These are phyloP conservation scores for Austrolebias charrua DNA, from an alignment of 2,797 vertebrate genomes.

Conservation along the genomic window DNA sequence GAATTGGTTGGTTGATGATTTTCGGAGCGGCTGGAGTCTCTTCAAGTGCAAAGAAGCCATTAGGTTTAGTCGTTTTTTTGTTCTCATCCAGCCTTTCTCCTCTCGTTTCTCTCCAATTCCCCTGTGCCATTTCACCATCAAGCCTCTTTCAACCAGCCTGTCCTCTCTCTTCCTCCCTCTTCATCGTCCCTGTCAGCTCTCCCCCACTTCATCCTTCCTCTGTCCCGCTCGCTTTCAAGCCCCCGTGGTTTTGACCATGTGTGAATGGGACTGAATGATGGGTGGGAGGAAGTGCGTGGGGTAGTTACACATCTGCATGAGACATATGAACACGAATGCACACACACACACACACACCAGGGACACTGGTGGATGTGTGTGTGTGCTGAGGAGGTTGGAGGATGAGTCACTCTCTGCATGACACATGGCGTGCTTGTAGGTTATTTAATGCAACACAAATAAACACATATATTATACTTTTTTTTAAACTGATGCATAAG, in stretches of 20 bases:
- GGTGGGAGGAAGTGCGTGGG: constrained; percentile 46
- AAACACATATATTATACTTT: constrained; percentile 21
- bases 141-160: constrained; percentile 56
- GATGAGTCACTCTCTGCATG: constrained; percentile 71
- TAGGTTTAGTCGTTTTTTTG: constrained; percentile 57
- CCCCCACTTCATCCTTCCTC: constrained; percentile 32
- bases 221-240: constrained; percentile 27
- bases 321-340: constrained; percentile 13
- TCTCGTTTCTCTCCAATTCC: constrained; percentile 60
- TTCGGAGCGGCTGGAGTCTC: constrained; percentile 46
- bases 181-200: constrained; percentile 29
- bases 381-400: constrained; percentile 62
- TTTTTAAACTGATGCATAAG: constrained; percentile 25
- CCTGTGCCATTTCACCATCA: constrained; percentile 46
- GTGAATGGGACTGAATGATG: constrained; percentile 67
- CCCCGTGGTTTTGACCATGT: constrained; percentile 65
- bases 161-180: constrained; percentile 58
- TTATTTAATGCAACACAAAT: constrained; percentile 54
- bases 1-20: constrained; percentile 62
- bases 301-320: constrained; percentile 27
- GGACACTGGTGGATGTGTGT: constrained; percentile 25
- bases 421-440: constrained; percentile 46
- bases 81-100: constrained; percentile 56
- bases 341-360: not conserved
- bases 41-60: constrained; percentile 72